phyloP scores from a whole-genome alignment of 2,113 vertebrate species.

The Bubo bubo region DNA sequence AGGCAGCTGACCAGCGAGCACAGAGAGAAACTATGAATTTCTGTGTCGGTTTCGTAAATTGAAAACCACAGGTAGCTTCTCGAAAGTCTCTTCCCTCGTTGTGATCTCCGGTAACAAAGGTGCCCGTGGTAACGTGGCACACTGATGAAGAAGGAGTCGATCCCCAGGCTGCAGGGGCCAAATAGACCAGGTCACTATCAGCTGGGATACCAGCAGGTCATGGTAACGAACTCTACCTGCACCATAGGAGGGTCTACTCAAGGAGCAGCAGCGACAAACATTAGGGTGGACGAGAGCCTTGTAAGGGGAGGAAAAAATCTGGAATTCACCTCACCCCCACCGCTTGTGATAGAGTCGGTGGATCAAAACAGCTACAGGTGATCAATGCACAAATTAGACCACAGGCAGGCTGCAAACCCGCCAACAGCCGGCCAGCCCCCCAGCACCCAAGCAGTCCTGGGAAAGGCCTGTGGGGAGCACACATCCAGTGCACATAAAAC shows the following conservation, averaged over 20 bases:
- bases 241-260: neutral
- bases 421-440: neutral
- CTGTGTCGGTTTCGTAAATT: neutral
- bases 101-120: neutral
- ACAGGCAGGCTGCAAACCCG: neutral
- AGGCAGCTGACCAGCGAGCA: neutral
- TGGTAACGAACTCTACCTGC: accelerated
- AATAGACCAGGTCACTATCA: neutral
- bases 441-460: neutral
- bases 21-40: neutral
- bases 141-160: neutral
- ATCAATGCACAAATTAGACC: accelerated
- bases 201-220: neutral
- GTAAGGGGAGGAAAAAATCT: neutral
- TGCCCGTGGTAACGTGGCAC: neutral
- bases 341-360: neutral
- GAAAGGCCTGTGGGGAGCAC: neutral
- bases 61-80: slow-evolving; percentile 25
- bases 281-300: too few species aligned
- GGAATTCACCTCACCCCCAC: neutral
- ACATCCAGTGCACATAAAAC: neutral
- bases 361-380: neutral
- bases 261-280: neutral
- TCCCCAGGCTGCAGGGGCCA: neutral
- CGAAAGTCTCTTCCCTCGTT: neutral